Conservation (phyloP, 2,888 invertebrate species). For the Elaeidobius kamerunicus region DNA sequence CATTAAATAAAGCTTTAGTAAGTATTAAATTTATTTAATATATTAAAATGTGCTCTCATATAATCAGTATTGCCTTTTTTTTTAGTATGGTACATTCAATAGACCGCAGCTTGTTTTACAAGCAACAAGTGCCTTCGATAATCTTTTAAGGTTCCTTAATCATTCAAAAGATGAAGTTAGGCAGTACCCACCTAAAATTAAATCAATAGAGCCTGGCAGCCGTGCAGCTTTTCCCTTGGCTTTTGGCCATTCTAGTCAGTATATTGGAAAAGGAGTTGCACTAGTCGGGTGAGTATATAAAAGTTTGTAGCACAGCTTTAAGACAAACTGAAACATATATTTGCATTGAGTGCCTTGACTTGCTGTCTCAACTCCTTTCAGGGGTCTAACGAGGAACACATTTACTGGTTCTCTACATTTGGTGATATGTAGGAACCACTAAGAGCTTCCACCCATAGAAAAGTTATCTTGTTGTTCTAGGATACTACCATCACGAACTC, state of each 20-base stretch:
- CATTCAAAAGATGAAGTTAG: slow-evolving; percentile 45
- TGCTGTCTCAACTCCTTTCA: no score
- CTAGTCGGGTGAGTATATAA: slow-evolving; percentile 75
- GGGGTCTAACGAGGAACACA: no score
- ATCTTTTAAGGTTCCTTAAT: slow-evolving; percentile 48
- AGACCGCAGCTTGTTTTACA: slow-evolving; percentile 49
- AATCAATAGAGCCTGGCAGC: slow-evolving; percentile 57
- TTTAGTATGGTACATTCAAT: slow-evolving; percentile 22
- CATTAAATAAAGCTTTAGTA: slow-evolving; percentile 83
- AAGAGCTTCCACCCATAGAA: no score
- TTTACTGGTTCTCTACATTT: no score
- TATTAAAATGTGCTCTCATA: background rate
- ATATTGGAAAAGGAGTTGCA: slow-evolving; percentile 76
- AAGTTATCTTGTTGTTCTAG: no score
- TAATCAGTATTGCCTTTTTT: background rate
- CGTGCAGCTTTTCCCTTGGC: slow-evolving; percentile 90
- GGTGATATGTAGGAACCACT: no score
- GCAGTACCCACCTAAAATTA: slow-evolving; percentile 65
- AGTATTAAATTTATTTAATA: no score
- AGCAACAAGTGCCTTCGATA: slow-evolving; percentile 55
- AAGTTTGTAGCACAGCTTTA: background rate
- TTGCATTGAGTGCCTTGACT: no score
- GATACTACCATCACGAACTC: no score
- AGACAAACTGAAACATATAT: background rate
- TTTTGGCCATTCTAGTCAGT: slow-evolving; percentile 85